Evolutionary conservation across 2,113 vertebrate genomes (phyloP).

Genomic region (Pluvianellus socialis): DNA sequence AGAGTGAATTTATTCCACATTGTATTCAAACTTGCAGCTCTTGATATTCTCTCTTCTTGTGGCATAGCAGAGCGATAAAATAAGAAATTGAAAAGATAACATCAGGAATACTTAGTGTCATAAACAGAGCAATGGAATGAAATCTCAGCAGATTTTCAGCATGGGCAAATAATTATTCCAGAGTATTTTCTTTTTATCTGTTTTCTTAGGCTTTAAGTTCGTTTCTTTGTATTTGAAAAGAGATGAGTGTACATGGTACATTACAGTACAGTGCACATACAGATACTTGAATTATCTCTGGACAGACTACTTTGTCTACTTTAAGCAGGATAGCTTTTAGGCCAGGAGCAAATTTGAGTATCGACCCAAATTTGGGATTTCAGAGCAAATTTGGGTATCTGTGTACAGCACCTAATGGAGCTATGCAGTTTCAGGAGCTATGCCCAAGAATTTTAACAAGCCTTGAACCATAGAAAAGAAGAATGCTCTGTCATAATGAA

Average conservation of each 20-base stretch:
- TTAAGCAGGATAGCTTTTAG: background rate
- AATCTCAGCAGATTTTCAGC: slow-evolving; percentile 26
- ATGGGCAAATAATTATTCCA: slow-evolving; percentile 6
- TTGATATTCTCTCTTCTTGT: background rate
- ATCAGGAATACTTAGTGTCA: background rate
- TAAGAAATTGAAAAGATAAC: slow-evolving; percentile 47
- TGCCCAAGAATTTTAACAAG: background rate
- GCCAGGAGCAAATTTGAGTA: background rate
- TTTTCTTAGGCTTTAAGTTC: background rate
- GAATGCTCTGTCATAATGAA: background rate
- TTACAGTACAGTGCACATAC: background rate
- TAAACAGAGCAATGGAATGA: slow-evolving; percentile 8
- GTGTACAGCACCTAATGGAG: background rate
- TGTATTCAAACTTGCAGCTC: background rate
- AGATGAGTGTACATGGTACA: background rate
- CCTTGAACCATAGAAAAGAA: background rate
- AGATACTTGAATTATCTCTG: background rate
- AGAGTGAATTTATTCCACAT: background rate
- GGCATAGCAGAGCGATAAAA: background rate
- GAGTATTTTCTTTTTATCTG: slow-evolving; percentile 3
- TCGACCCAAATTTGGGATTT: background rate
- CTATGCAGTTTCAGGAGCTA: background rate
- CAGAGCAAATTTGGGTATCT: background rate
- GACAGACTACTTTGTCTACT: background rate
- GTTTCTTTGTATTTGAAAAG: slow-evolving; percentile 23